phyloP scores from a whole-genome alignment of 2,888 invertebrate species.

The Yponomeuta plumbellus region DNA sequence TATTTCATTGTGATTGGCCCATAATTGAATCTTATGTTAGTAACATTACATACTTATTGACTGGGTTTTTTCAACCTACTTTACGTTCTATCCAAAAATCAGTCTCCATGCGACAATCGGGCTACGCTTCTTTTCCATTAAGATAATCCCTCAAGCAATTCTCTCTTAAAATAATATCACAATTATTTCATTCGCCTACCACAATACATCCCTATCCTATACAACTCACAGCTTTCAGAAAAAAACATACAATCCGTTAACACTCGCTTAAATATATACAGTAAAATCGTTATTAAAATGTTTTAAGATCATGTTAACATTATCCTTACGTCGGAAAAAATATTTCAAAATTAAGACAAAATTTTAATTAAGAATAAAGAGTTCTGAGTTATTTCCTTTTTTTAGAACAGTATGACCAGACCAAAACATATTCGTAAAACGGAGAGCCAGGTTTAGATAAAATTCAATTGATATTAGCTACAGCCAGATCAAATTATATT shows the following conservation, averaged over 20 bases:
- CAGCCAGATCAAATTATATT: slow-evolving; percentile 30
- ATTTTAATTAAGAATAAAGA: no score
- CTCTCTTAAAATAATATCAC: slow-evolving; percentile 69
- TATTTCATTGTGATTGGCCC: slow-evolving; percentile 44
- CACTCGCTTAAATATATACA: neutral
- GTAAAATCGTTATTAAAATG: neutral
- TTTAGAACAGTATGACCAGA: neutral
- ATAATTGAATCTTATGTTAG: slow-evolving; percentile 28
- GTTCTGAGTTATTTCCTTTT: no score
- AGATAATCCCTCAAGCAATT: neutral
- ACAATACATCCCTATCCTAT: slow-evolving; percentile 31
- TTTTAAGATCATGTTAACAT: neutral
- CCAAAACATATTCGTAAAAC: neutral
- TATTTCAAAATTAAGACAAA: neutral
- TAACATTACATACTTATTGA: slow-evolving; percentile 42
- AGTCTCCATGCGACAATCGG: slow-evolving; percentile 64
- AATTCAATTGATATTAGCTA: slow-evolving; percentile 2
- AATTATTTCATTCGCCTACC: slow-evolving; percentile 52
- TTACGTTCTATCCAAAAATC: slow-evolving; percentile 71
- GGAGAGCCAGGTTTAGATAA: slow-evolving; percentile 12
- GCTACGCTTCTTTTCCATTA: slow-evolving; percentile 41
- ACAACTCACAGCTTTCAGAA: neutral
- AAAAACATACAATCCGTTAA: neutral
- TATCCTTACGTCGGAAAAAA: neutral
- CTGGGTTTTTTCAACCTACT: slow-evolving; percentile 64